Conservation (phyloP, 1,140 invertebrate genomes). For the Atta texana region DNA sequence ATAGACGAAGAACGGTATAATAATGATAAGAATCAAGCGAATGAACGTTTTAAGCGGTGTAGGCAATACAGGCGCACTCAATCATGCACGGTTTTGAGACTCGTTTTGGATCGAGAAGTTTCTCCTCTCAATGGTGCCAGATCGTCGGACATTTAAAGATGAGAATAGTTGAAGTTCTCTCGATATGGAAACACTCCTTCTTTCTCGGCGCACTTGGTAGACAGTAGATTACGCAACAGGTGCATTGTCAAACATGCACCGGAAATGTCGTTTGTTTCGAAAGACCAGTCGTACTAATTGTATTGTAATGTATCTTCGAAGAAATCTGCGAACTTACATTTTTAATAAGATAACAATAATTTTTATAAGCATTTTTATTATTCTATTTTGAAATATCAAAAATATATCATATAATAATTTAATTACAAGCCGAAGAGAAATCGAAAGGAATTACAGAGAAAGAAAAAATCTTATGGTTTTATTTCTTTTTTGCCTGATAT, state of each 20-base stretch:
- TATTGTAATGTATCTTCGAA: constrained; percentile 7
- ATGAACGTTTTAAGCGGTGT: background rate
- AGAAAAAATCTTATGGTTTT: too few relatives aligned
- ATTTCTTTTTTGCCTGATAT: too few relatives aligned
- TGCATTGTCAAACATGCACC: constrained; percentile 19
- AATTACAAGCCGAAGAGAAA: background rate
- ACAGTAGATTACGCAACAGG: constrained; percentile 34
- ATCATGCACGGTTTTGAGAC: constrained; percentile 40
- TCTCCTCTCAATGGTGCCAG: constrained; percentile 27
- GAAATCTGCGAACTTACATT: background rate
- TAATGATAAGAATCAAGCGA: constrained; percentile 22
- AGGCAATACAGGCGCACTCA: constrained; percentile 20
- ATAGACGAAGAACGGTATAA: constrained; percentile 47
- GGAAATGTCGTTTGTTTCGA: constrained; percentile 31
- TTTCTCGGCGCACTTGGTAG: background rate
- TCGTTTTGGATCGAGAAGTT: constrained; percentile 21
- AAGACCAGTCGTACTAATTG: constrained; percentile 24
- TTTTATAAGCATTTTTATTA: background rate
- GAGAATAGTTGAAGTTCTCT: constrained; percentile 21
- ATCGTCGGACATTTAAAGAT: constrained; percentile 40
- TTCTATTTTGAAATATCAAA: background rate
- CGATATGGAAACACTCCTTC: too few relatives aligned
- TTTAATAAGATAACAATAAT: background rate
- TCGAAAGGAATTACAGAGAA: too few relatives aligned
- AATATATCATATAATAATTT: background rate